These are phyloP conservation scores for Onychomys torridus DNA, from an alignment of 2,797 vertebrate species.

Conservation along the genomic window DNA sequence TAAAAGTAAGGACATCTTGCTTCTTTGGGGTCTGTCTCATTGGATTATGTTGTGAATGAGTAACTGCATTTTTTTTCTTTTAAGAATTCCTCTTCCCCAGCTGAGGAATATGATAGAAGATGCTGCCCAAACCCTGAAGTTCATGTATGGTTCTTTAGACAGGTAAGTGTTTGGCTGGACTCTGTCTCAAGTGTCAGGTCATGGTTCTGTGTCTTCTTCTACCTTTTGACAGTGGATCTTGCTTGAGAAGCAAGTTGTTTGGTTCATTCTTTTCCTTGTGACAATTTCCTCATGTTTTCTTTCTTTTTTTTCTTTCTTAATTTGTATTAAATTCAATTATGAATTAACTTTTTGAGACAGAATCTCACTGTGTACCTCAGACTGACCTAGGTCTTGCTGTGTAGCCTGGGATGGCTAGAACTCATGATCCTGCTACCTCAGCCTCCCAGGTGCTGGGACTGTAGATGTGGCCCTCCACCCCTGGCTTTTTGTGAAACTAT, in stretches of 20 bases:
- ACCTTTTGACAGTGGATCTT: background rate
- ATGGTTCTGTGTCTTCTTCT: background rate
- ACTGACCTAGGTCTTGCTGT: background rate
- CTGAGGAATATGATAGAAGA: slow-evolving; percentile 93
- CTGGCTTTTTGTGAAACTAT: background rate
- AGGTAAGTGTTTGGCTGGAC: slow-evolving; percentile 88
- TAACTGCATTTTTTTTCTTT: slow-evolving; percentile 46
- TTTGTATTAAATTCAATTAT: background rate
- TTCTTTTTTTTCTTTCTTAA: slow-evolving; percentile 1
- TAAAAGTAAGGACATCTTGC: background rate
- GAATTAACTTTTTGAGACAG: background rate
- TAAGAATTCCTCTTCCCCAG: slow-evolving; percentile 93
- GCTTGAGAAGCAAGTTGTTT: background rate
- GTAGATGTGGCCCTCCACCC: background rate
- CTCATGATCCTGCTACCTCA: background rate
- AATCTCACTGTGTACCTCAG: background rate
- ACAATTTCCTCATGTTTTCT: slow-evolving; percentile 21
- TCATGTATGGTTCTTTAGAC: slow-evolving; percentile 95
- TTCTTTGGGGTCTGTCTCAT: slow-evolving; percentile 9
- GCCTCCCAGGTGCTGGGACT: no score
- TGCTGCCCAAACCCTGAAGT: slow-evolving; percentile 92
- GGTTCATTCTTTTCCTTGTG: background rate
- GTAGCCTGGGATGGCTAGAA: no score
- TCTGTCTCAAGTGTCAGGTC: slow-evolving; percentile 32
- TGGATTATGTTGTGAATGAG: slow-evolving; percentile 51